Conservation (phyloP, 2,797 vertebrate genomes). For the Sebastes goodei region DNA sequence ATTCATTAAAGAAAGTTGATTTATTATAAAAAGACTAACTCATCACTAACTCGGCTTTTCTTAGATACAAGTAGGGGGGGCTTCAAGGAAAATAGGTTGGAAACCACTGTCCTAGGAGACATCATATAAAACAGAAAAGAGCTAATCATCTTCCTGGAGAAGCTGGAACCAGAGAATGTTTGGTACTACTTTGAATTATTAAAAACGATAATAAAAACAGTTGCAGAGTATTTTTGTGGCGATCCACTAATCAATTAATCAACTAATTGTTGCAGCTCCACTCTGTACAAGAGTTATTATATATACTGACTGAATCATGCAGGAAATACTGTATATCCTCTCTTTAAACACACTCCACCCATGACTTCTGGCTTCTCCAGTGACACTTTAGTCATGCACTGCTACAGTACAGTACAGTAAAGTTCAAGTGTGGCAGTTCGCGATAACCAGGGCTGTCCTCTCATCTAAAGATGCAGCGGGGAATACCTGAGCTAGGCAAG, state of each 20-base stretch:
- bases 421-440: not conserved
- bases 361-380: slow-evolving; percentile 12
- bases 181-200: too few species aligned
- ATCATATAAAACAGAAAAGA: not conserved
- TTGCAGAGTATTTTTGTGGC: not conserved
- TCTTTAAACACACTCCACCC: not conserved
- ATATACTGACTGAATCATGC: not conserved
- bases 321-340: not conserved
- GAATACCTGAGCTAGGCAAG: slow-evolving; percentile 24
- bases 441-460: not conserved
- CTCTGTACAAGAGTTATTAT: not conserved
- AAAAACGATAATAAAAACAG: not conserved
- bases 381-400: not conserved
- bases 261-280: not conserved
- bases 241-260: not conserved
- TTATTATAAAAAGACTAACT: too few species aligned
- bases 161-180: not conserved
- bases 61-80: too few species aligned
- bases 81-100: too few species aligned
- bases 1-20: too few species aligned
- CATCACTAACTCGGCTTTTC: too few species aligned
- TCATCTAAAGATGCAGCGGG: not conserved
- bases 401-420: not conserved
- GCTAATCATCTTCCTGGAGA: not conserved
- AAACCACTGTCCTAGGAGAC: too few species aligned